Percentiles rank a stretch among this genome's conserved stretches.
Conservation (phyloP, 2,113 vertebrate genomes). For the Amazona vittata region DNA sequence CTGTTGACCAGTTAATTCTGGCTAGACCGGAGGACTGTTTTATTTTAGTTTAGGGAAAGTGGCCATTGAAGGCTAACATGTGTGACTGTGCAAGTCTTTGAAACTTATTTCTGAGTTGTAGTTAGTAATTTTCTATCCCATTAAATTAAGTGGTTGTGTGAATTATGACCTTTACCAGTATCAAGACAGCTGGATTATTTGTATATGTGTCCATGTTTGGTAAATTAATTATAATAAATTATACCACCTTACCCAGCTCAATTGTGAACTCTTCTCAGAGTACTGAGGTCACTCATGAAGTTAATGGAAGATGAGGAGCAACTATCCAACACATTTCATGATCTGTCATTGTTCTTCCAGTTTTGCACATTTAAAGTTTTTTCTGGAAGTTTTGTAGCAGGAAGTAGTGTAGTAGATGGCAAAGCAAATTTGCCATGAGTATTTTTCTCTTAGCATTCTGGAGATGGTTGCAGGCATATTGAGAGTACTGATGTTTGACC, state of each 20-base stretch:
- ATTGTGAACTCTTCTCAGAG: neutral
- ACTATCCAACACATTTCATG: neutral
- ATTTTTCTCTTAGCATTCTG: neutral
- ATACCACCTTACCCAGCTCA: neutral
- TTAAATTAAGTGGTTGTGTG: neutral
- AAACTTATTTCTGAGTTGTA: neutral
- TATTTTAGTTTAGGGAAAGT: neutral
- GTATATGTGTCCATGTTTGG: neutral
- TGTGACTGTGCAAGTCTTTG: neutral
- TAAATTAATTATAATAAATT: conserved; percentile 7
- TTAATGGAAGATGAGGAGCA: neutral
- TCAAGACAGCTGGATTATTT: neutral
- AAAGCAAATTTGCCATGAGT: neutral
- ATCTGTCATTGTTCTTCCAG: neutral
- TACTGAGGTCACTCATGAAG: neutral
- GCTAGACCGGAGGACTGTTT: neutral
- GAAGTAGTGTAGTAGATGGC: neutral
- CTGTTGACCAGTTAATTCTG: neutral
- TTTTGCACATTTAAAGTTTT: neutral
- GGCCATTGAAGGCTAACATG: neutral
- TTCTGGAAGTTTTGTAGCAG: neutral
- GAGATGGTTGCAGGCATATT: neutral
- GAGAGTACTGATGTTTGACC: neutral
- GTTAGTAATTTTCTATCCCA: neutral
- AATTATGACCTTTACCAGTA: neutral